Evolutionary conservation across 2,113 vertebrate species (phyloP), one percentile per base, ranked within the genome.

Genomic region (Istiophorus platypterus): DNA sequence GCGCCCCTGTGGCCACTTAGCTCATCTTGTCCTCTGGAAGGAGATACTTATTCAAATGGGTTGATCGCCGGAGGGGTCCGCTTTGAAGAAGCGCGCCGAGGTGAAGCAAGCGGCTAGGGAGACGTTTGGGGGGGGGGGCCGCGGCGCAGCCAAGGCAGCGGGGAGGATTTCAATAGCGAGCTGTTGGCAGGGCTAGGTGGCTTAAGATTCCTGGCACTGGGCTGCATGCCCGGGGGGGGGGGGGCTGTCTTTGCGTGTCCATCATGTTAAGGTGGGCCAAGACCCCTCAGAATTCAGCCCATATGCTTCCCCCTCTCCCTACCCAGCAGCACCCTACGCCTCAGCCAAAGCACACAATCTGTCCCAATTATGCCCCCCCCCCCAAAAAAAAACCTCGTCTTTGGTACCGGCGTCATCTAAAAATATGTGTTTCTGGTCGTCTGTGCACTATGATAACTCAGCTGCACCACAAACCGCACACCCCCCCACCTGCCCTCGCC

Each of bases 341-440:
- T 82, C 45, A 72, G 89, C 94, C 94, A 95, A 94, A 85, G 84
- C 85, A 90, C 76, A 92, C 94, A 95, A 94, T 94, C 93, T 94
- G 94, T 86, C 85, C 92, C 76, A 84, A 89, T 91, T 82, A 92
- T 82, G 11, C 2, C 34, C 81, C 76, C 82, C 82, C 76, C 67
- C 84, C n/a, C n/a, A n/a, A n/a, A n/a, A n/a, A n/a, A n/a, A n/a
- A n/a, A n/a, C n/a, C 63, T 81, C 88, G 82, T 88, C 80, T 88
- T 80, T 88, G 82, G 92, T 89, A 86, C 62, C 20, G 71, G 67
- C 84, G 86, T 88, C 80, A 67, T 85, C 81, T 39, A 80, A 92
- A 90, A 88, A 81, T 76, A 67, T 63, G 74, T 78, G 80, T 71
- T 81, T 84, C 82, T 82, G 78, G 31, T 78, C 73, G 77, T 71